Base-by-base conservation (phyloP, 1,140 invertebrate species). In the Branchinecta lynchi region DNA sequence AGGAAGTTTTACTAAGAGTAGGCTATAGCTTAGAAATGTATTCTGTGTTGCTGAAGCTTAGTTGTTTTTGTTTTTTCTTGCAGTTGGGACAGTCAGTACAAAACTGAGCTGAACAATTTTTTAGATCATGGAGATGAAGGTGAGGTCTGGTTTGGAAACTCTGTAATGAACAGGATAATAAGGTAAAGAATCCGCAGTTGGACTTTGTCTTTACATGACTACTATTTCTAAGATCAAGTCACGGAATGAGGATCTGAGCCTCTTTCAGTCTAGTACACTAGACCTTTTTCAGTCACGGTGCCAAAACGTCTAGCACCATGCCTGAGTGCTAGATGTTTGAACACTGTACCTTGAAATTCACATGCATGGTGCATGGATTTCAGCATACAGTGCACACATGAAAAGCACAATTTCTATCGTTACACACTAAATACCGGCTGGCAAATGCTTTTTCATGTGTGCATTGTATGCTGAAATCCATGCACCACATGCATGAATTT, bases 61-160 rank as follows among this genome's bases (percentile, higher is more conserved):
- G 51, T 60, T 60, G 51, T 12, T 60, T 60, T 15, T 60, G 2
- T 60, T 60, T 6, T 60, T 60, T 15, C 51, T 20, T 60, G 7
- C 70, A 88, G 87, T 79, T 96, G 93, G 94, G 87, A 94, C 75
- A 79, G 85, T 66, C 80, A 85, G 10, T 97, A 96, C 77, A 78
- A 83, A 66, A 81, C 81, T 69, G 93, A 96, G 80, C 84, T 94
- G 45, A 78, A 82, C 44, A 93, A 93, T 78, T 96, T 88, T 76
- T 81, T 86, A 67, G 85, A 85, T 71, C 84, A 89, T 77, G 92
- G 91, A 5, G 92, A 96, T 77, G 84, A 89, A 12, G 93, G 93
- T 7, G 93, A 96, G 77, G 83, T 95, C 51, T 96, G 93, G 93
- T 96, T 96, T 77, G 92, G 92, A 9, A 87, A 89, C 77, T 86